Conservation (phyloP, 2,888 invertebrate genomes). For the Tricholauxania praeusta region DNA sequence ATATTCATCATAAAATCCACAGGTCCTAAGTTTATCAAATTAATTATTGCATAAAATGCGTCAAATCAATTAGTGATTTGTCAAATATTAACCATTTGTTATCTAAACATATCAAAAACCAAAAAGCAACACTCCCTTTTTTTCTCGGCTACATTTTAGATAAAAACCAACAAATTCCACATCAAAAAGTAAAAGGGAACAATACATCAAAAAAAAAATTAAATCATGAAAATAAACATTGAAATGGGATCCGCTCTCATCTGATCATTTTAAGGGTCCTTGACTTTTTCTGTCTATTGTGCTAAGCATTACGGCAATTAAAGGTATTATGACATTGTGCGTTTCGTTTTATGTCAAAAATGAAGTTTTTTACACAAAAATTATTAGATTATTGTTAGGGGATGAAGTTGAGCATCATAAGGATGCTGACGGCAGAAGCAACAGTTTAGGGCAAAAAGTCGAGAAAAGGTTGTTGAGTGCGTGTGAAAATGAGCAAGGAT, state of each 20-base stretch:
- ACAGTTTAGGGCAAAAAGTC: slow-evolving; percentile 40
- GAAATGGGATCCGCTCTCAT: slow-evolving; percentile 50
- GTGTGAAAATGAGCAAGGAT: slow-evolving; percentile 56
- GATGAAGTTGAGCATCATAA: slow-evolving; percentile 48
- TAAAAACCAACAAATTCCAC: too few relatives aligned
- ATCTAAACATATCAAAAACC: slow-evolving; percentile 64
- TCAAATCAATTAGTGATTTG: slow-evolving; percentile 50
- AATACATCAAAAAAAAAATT: too few relatives aligned
- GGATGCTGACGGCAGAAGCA: slow-evolving; percentile 37
- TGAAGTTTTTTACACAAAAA: slow-evolving; percentile 61
- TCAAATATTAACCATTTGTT: slow-evolving; percentile 65
- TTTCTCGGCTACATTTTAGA: slow-evolving; percentile 1
- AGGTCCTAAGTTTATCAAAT: slow-evolving; percentile 45
- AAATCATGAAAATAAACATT: slow-evolving; percentile 42
- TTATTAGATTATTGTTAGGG: slow-evolving; percentile 50
- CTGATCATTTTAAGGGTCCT: slow-evolving; percentile 66
- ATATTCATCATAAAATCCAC: neutral
- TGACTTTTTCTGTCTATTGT: slow-evolving; percentile 55
- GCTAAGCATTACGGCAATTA: slow-evolving; percentile 51
- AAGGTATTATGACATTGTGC: slow-evolving; percentile 60
- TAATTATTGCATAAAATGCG: slow-evolving; percentile 47
- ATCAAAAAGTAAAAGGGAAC: too few relatives aligned
- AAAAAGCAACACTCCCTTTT: slow-evolving; percentile 48
- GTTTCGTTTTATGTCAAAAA: slow-evolving; percentile 64
- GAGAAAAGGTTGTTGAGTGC: slow-evolving; percentile 56